Base-by-base conservation (phyloP, 1,140 invertebrate genomes). In the Megalopta genalis region DNA sequence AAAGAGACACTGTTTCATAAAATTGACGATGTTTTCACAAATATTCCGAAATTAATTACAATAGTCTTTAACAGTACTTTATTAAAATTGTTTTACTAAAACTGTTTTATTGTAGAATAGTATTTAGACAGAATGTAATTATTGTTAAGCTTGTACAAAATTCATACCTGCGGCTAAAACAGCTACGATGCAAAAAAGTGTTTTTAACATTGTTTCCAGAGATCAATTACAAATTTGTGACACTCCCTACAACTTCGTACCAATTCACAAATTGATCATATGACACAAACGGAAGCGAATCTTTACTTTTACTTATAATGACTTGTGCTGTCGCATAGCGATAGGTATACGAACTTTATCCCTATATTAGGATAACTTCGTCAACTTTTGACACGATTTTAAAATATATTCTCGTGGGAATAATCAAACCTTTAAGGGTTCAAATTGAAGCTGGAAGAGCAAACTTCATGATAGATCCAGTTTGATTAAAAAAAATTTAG, bases 231-330 rank as follows among this genome's bases (percentile, higher is more conserved):
- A 27, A 77, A 83, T 73, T 64, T 39, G 25, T 83, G 84, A 74
- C 80, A 85, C 85, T 86, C 69, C 83, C 75, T 60, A 7, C 18
- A 62, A 6, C 42, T 72, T 71, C n/a, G 59, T 78, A 83, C 60
- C 64, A 77, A 86, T 78, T 69, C 76, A 63, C n/a, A 74, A 83
- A 42, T 67, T 60, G 77, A 86, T 86, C 85, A 86, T 86, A 79
- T 86, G 85, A 86, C 76, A 63, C 57, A 25, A 69, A 37, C 39
- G 49, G 9, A 37, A 69, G 14, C 16, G n/a, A 57, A 57, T 57
- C n/a, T n/a, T n/a, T n/a, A n/a, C n/a, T n/a, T 21, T 39, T 16
- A 69, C 27, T 52, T 16, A 52, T 16, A 52, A 21, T 21, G 18
- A 21, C 16, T 16, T 21, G 49, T 21, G 49, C 49, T 52, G 49